Evolutionary conservation across 2,113 vertebrate genomes (phyloP).

Genomic region (Centropus bengalensis): DNA sequence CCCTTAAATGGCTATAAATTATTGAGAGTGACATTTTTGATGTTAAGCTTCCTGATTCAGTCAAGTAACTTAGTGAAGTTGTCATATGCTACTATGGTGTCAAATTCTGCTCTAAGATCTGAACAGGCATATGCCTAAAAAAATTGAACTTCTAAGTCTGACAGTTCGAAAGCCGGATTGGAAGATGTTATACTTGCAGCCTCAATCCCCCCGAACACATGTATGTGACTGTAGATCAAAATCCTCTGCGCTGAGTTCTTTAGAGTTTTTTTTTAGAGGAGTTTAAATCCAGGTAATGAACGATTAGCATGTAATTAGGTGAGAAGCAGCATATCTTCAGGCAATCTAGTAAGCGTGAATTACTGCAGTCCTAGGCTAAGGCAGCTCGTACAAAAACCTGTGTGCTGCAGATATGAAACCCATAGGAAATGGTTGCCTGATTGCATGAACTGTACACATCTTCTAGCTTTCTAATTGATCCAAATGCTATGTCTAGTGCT

Average conservation of each 20-base stretch:
- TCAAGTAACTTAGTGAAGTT: background rate
- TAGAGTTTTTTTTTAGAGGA: background rate
- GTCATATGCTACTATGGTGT: background rate
- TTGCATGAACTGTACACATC: background rate
- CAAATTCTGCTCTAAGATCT: conserved; percentile 25
- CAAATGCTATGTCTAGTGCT: background rate
- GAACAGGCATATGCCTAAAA: conserved; percentile 20
- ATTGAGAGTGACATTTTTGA: conserved; percentile 14
- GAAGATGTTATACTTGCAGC: background rate
- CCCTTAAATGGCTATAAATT: background rate
- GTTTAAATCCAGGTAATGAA: conserved; percentile 27
- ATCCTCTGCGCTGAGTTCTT: background rate
- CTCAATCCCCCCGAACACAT: background rate
- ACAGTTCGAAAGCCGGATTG: background rate
- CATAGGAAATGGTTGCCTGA: background rate
- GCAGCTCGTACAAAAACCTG: background rate
- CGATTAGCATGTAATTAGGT: conserved; percentile 1
- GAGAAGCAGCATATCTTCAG: background rate
- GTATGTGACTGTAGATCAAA: background rate
- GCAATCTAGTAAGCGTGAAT: background rate
- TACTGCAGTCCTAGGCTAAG: background rate
- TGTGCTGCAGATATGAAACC: background rate
- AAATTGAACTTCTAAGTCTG: background rate
- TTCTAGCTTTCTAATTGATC: background rate
- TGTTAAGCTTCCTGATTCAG: background rate